Evolutionary conservation across 2,888 invertebrate species (phyloP).

Genomic region (Ditula angustiorana): DNA sequence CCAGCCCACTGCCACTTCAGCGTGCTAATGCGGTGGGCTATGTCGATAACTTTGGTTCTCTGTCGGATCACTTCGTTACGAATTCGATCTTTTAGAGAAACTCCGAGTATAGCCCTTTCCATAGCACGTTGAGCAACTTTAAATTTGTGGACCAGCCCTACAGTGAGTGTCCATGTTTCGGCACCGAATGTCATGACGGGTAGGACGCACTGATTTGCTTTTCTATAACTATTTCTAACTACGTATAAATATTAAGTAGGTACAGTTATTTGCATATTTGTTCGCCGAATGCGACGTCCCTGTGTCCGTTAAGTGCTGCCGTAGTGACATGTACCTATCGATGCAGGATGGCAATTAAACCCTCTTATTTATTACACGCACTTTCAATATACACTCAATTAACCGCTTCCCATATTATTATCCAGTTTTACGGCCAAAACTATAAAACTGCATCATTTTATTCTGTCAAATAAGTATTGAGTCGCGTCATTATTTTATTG

Average conservation of each 20-base stretch:
- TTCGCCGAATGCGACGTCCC: constrained; percentile 15
- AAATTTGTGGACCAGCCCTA: too few species aligned
- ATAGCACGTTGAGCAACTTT: too few species aligned
- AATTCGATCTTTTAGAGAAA: too few species aligned
- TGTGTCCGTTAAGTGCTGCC: constrained; percentile 1
- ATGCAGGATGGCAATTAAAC: constrained; percentile 48
- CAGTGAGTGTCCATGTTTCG: too few species aligned
- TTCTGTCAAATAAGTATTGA: constrained; percentile 2
- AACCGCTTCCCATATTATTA: constrained; percentile 49
- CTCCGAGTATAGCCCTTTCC: too few species aligned
- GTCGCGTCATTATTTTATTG: constrained; percentile 10
- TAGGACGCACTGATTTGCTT: too few species aligned
- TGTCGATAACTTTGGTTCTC: too few species aligned
- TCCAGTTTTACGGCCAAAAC: constrained; percentile 35
- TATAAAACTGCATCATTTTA: constrained; percentile 10
- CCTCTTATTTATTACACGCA: constrained; percentile 50
- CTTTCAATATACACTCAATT: constrained; percentile 53
- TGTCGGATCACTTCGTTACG: too few species aligned
- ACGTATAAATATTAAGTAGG: constrained; percentile 4
- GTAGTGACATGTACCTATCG: constrained; percentile 50
- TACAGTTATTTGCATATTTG: constrained; percentile 8
- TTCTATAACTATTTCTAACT: neutral
- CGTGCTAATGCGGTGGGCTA: too few species aligned
- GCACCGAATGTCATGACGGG: too few species aligned
- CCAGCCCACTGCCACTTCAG: too few species aligned